Evolutionary conservation across 2,797 vertebrate species (phyloP).

Genomic region (Leptodactylus fallax): DNA sequence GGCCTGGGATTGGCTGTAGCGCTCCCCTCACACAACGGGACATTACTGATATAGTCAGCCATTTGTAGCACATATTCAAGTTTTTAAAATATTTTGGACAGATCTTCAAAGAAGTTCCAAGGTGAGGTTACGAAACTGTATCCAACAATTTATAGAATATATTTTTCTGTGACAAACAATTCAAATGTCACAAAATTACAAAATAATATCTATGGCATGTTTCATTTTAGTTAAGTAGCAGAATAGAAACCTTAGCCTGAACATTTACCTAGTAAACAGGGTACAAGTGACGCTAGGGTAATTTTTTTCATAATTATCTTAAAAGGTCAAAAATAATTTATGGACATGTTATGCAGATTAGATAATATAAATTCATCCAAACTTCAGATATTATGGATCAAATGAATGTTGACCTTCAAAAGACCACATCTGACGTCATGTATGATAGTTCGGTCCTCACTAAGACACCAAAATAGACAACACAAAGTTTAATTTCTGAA

Average conservation of each 20-base stretch:
- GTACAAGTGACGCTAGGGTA: conserved; percentile 27
- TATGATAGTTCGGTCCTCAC: conserved; percentile 57
- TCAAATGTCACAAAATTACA: background rate
- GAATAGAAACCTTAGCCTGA: conserved; percentile 20
- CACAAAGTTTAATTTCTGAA: conserved; percentile 67
- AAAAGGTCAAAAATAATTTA: conserved; percentile 70
- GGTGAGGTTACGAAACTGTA: background rate
- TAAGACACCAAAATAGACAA: conserved; percentile 64
- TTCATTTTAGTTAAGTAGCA: background rate
- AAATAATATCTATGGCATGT: background rate
- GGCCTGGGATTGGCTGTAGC: too few relatives aligned
- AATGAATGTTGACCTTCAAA: conserved; percentile 73
- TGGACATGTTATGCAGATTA: conserved; percentile 65
- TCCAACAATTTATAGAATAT: background rate
- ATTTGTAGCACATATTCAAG: too few relatives aligned
- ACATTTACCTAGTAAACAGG: conserved; percentile 32
- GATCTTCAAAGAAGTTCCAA: too few relatives aligned
- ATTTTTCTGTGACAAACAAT: background rate
- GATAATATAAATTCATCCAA: conserved; percentile 67
- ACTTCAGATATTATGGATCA: conserved; percentile 69
- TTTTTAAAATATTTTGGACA: too few relatives aligned
- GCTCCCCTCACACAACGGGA: too few relatives aligned
- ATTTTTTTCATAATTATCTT: conserved; percentile 68
- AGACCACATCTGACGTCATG: conserved; percentile 70
- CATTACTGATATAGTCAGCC: too few relatives aligned